Evolutionary conservation across 1,140 invertebrate genomes (phyloP).

Genomic region (Caenorhabditis brenneri): DNA sequence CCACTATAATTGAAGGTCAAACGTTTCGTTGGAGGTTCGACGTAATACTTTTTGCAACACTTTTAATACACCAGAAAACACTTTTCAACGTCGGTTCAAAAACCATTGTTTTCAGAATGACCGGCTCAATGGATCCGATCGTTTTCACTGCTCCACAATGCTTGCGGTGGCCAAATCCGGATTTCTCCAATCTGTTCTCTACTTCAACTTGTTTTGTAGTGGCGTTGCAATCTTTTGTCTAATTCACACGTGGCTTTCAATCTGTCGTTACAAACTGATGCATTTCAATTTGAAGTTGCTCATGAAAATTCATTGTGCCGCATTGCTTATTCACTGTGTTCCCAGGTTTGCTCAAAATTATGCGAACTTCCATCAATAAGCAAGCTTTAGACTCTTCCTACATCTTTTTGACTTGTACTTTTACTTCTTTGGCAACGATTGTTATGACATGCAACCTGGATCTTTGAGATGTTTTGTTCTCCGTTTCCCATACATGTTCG

Average conservation of each 20-base stretch:
- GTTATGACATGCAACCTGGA: conserved; percentile 14
- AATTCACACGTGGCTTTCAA: background rate
- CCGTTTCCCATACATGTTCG: conserved; percentile 15
- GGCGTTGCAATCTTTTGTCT: background rate
- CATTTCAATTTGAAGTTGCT: conserved; percentile 27
- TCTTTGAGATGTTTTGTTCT: background rate
- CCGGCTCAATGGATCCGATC: background rate
- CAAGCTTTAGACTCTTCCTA: background rate
- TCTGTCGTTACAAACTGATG: conserved; percentile 33
- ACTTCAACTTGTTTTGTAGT: background rate
- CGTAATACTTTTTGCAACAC: too few relatives aligned
- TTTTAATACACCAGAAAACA: too few relatives aligned
- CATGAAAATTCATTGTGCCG: conserved; percentile 7
- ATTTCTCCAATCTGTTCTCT: conserved; percentile 6
- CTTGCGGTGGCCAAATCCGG: background rate
- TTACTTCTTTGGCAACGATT: background rate
- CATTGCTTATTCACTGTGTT: background rate
- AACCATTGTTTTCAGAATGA: conserved; percentile 4
- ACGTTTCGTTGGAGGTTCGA: too few relatives aligned
- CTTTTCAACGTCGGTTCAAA: background rate
- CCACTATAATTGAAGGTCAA: too few relatives aligned
- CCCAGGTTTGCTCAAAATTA: background rate
- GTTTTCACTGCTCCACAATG: background rate
- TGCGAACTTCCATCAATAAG: background rate
- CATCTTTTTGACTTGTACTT: background rate